A percentile compares a stretch with the other conserved stretches of the same genome.
phyloP scores from a whole-genome alignment of 2,888 invertebrate species.

The Oscheius myriophilus region DNA sequence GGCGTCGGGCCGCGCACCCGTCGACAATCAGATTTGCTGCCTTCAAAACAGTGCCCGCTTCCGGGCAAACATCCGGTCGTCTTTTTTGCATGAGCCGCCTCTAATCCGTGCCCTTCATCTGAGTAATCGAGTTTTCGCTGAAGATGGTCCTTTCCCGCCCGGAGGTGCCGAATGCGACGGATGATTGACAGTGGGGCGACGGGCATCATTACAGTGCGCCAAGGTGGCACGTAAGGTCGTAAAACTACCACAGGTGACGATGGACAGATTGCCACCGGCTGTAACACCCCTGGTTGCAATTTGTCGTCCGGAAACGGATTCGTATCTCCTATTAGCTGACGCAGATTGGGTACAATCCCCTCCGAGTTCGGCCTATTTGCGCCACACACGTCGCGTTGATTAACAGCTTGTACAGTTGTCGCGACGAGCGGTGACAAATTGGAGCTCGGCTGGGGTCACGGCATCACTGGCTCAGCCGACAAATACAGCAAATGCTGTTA shows the following conservation, averaged over 20 bases:
- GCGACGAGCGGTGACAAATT: slow-evolving; percentile 24
- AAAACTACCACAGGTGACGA: slow-evolving; percentile 31
- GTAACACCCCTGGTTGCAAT: slow-evolving; percentile 3
- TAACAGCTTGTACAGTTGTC: slow-evolving; percentile 32
- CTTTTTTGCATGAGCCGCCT: slow-evolving; percentile 2
- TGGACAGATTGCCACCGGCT: slow-evolving; percentile 21
- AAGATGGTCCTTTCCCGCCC: no score
- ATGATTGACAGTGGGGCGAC: slow-evolving; percentile 27
- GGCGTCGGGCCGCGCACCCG: slow-evolving; percentile 3
- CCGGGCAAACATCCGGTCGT: slow-evolving; percentile 18
- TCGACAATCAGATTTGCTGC: slow-evolving; percentile 16
- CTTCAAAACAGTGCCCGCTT: slow-evolving; percentile 23
- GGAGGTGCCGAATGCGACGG: no score
- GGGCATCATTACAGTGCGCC: slow-evolving; percentile 33
- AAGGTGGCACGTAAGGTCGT: slow-evolving; percentile 28
- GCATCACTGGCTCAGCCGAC: slow-evolving; percentile 10
- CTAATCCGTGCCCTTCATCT: no score
- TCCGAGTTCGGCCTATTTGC: slow-evolving; percentile 20
- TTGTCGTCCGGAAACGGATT: slow-evolving; percentile 14
- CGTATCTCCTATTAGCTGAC: slow-evolving; percentile 18
- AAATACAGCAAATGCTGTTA: slow-evolving; percentile 26
- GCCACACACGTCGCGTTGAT: slow-evolving; percentile 22
- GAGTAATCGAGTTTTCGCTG: no score
- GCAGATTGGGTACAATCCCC: slow-evolving; percentile 24
- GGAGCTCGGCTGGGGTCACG: slow-evolving; percentile 22